These are phyloP conservation scores for Rana temporaria DNA, from an alignment of 2,113 vertebrate species.

Conservation along the genomic window DNA sequence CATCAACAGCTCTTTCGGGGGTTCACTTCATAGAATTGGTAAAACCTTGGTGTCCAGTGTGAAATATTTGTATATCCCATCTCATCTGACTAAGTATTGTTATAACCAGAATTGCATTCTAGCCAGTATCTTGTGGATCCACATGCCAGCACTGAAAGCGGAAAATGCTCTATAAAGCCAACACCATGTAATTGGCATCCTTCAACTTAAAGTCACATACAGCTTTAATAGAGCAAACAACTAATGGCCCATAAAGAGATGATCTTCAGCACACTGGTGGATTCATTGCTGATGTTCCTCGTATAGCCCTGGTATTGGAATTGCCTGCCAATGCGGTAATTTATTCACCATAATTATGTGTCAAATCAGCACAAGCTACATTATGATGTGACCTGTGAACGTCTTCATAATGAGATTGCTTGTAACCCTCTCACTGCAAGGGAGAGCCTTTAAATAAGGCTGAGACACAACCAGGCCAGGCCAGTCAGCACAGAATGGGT, in stretches of 20 bases:
- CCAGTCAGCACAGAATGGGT: conserved; percentile 14
- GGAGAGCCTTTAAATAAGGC: neutral
- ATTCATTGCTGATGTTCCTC: conserved; percentile 1
- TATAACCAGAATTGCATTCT: neutral
- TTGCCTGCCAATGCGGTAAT: conserved; percentile 32
- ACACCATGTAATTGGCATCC: conserved; percentile 31
- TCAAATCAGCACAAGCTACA: conserved; percentile 48
- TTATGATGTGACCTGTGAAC: conserved; percentile 37
- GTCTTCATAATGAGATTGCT: conserved; percentile 38
- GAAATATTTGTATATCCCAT: too few relatives aligned
- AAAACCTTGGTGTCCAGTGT: too few relatives aligned
- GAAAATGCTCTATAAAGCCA: neutral
- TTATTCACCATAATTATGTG: conserved; percentile 52
- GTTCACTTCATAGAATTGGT: too few relatives aligned
- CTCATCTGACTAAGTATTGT: too few relatives aligned
- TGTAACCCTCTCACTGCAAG: conserved; percentile 28
- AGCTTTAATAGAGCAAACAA: conserved; percentile 1
- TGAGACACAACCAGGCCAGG: neutral
- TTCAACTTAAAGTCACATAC: conserved; percentile 29
- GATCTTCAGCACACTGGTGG: neutral
- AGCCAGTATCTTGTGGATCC: conserved; percentile 1
- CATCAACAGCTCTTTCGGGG: too few relatives aligned
- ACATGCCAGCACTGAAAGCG: neutral
- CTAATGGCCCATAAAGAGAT: conserved; percentile 46
- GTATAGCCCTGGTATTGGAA: neutral